Evolutionary conservation across 2,888 invertebrate genomes (phyloP).

Genomic region (Sisyra nigra): DNA sequence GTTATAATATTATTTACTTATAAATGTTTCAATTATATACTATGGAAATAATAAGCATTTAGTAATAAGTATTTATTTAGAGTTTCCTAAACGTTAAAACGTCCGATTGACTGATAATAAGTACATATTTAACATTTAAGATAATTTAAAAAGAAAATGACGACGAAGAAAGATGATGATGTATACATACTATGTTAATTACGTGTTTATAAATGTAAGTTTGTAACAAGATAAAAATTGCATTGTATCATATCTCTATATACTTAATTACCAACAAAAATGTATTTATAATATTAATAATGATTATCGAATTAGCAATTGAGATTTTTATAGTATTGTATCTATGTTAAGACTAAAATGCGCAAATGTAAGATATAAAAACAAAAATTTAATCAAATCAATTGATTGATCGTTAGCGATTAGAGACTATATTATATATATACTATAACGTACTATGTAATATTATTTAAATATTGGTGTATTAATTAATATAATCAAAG

Average conservation of each 20-base stretch:
- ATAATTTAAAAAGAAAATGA: constrained; percentile 1
- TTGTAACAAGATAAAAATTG: constrained; percentile 1
- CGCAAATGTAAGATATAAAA: constrained; percentile 1
- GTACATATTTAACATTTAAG: constrained; percentile 8
- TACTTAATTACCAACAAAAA: constrained; percentile 8
- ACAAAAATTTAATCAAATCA: not conserved
- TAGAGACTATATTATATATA: no score
- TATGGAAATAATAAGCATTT: not conserved
- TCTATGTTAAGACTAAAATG: constrained; percentile 2
- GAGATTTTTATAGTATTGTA: constrained; percentile 11
- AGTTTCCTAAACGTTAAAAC: not conserved
- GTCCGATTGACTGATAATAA: constrained; percentile 8
- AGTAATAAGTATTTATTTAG: not conserved
- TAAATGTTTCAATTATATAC: not conserved
- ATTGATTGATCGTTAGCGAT: constrained; percentile 1
- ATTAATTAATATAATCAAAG: constrained; percentile 21
- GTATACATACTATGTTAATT: constrained; percentile 1
- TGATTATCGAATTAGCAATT: constrained; percentile 5
- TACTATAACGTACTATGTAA: no score
- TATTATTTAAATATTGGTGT: constrained; percentile 21
- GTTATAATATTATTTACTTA: not conserved
- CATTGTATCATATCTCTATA: constrained; percentile 6
- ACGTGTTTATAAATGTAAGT: no score
- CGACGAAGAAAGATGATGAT: not conserved
- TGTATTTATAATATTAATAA: no score